Percentiles rank a stretch among this genome's conserved stretches.
Conservation (phyloP, 2,797 vertebrate genomes). For the Sarcophilus harrisii region DNA sequence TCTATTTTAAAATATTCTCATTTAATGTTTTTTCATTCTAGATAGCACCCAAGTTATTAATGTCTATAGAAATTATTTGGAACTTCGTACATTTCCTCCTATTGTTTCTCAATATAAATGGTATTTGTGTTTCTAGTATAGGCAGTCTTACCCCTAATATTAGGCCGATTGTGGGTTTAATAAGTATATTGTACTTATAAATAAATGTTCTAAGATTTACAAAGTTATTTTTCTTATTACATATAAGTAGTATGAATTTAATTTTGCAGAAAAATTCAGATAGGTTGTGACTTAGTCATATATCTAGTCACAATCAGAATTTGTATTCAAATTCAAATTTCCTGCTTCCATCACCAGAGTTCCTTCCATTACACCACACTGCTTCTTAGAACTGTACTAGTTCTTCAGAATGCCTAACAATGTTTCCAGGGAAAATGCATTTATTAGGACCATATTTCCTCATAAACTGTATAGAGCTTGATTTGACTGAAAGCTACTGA, state of each 20-base stretch:
- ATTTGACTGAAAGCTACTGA: not conserved
- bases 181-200: not conserved
- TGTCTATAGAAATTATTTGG: not conserved
- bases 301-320: not conserved
- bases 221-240: not conserved
- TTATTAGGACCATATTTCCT: not conserved
- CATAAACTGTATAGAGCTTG: not conserved
- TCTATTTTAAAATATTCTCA: not conserved
- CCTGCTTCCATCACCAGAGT: not conserved
- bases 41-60: not conserved
- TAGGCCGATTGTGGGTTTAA: not conserved
- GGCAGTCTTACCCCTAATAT: not conserved
- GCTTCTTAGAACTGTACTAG: not conserved
- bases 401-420: not conserved
- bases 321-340: not conserved
- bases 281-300: not conserved
- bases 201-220: not conserved
- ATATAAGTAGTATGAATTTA: not conserved
- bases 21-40: not conserved
- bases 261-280: not conserved
- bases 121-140: not conserved
- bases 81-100: not conserved
- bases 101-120: not conserved
- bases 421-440: not conserved
- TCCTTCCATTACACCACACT: not conserved